phyloP scores from a whole-genome alignment of 1,140 invertebrate genomes.

The Pseudomyrmex gracilis region DNA sequence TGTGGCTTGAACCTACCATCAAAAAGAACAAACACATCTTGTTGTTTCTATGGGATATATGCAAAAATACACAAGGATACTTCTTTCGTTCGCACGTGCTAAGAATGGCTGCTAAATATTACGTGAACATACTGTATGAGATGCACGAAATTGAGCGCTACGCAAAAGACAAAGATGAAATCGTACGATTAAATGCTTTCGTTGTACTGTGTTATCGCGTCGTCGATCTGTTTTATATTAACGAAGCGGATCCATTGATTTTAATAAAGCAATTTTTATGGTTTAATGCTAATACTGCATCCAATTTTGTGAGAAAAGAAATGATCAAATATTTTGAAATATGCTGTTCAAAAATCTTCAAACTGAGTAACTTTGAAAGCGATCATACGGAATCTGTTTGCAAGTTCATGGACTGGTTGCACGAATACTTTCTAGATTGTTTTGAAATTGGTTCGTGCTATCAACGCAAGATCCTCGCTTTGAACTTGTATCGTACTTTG shows the following conservation, averaged over 20 bases:
- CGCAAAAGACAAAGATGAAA: slow-evolving; percentile 66
- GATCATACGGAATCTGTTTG: slow-evolving; percentile 40
- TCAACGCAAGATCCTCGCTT: slow-evolving; percentile 85
- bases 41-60: slow-evolving; percentile 68
- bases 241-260: slow-evolving; percentile 53
- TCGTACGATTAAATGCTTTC: slow-evolving; percentile 77
- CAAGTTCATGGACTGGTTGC: slow-evolving; percentile 85
- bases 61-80: slow-evolving; percentile 42
- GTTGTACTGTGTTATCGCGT: slow-evolving; percentile 68
- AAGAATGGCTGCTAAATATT: slow-evolving; percentile 66
- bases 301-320: slow-evolving; percentile 72
- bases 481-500: slow-evolving; percentile 81
- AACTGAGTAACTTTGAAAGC: slow-evolving; percentile 45
- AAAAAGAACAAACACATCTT: slow-evolving; percentile 67
- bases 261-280: slow-evolving; percentile 72
- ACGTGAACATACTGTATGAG: slow-evolving; percentile 39
- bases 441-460: slow-evolving; percentile 86
- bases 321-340: slow-evolving; percentile 76
- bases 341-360: slow-evolving; percentile 72
- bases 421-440: slow-evolving; percentile 83
- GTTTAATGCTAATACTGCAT: slow-evolving; percentile 74
- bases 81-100: slow-evolving; percentile 71
- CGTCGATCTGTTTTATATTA: slow-evolving; percentile 19
- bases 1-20: slow-evolving; percentile 76
- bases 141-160: slow-evolving; percentile 43